Base-by-base conservation (phyloP, 2,113 vertebrate genomes). In the Dendrocopos noguchii region DNA sequence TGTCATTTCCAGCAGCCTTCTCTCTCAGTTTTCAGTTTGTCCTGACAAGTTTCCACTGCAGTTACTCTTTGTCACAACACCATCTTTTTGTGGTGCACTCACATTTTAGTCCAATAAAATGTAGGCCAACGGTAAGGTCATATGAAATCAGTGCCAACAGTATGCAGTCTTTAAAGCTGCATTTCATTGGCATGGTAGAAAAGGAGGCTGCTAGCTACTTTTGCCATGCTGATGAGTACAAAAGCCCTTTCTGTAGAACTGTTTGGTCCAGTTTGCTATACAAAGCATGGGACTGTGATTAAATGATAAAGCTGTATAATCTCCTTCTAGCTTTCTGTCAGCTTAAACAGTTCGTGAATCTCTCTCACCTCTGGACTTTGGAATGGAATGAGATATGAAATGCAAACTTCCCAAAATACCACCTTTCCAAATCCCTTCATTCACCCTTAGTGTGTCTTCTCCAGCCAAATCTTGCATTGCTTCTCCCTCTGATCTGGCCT, bases 281-380 rank as follows among this genome's bases (percentile, higher is more conserved):
- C 19, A 81, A 65, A 91, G 28, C 12, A 18, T 15, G 9, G 27
- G 42, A 56, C 20, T 93, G 36, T 71, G 44, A 31, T 86, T 78
- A 76, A 84, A 79, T 44, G 1, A 53, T 28, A 27, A 61, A 53
- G 12, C 19, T 81, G 34, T 77, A 55, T 33, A 9, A 71, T 74
- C 28, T 87, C 25, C 42, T 4, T 76, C 12, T 60, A 64, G n/a
- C 63, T 82, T 84, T 88, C 59, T 77, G 71, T 84, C 42, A 76
- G 25, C 6, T 87, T 82, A 79, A 76, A 60, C 22, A 71, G 63
- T 68, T 87, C 11, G 34, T 65, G 2, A 90, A 76, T 84, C 34
- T 61, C 17, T 63, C 22, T 85, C 55, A 33, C 60, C 78, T 91
- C 64, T 87, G 89, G 47, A 87, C 84, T 95, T 95, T 33, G 81